phyloP scores from a whole-genome alignment of 2,113 vertebrate genomes.

The Hystrix brachyura region DNA sequence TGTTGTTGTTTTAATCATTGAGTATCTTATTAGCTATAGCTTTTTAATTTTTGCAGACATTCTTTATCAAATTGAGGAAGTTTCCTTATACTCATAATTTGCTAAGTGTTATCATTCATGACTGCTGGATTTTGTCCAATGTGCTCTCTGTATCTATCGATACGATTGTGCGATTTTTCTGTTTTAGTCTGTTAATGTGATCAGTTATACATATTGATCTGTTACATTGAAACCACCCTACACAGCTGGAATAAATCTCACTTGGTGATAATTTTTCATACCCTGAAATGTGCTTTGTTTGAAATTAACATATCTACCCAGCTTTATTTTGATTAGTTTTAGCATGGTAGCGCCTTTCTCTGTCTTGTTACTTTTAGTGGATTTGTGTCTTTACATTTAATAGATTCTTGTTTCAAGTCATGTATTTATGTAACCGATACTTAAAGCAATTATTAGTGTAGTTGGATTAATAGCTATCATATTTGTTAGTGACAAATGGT shows the following conservation, averaged over 20 bases:
- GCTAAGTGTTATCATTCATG: background rate
- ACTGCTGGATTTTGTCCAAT: background rate
- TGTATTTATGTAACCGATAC: background rate
- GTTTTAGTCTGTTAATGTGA: background rate
- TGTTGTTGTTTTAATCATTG: background rate
- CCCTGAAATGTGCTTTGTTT: background rate
- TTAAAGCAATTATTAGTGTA: background rate
- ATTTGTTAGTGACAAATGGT: background rate
- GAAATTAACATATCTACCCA: background rate
- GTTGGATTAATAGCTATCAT: background rate
- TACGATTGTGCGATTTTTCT: background rate
- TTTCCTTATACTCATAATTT: background rate
- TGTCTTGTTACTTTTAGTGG: background rate
- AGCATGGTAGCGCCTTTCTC: background rate
- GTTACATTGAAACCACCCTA: background rate
- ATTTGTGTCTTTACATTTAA: background rate
- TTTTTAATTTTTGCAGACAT: background rate
- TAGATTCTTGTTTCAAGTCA: background rate
- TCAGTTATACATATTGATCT: background rate
- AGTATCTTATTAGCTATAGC: background rate
- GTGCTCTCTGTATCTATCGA: background rate
- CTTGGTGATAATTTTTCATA: background rate
- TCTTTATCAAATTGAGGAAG: background rate
- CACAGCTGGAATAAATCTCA: background rate
- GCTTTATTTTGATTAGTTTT: background rate